phyloP scores from a whole-genome alignment of 2,888 invertebrate genomes.

The Monochamus alternatus region DNA sequence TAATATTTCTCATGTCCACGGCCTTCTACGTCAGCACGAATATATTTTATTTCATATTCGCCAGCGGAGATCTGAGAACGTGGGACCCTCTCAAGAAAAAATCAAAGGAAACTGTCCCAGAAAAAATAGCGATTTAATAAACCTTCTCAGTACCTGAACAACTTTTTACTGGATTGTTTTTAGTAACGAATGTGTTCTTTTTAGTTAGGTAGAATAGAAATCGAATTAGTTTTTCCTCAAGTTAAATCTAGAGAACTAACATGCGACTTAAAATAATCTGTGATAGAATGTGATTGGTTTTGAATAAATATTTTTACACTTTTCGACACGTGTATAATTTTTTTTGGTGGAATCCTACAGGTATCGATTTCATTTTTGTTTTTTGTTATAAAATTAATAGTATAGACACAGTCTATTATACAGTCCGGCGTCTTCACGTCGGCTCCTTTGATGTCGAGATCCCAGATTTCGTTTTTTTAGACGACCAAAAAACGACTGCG shows the following conservation, averaged over 20 bases:
- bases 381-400: too few relatives aligned
- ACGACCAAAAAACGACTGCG: too few relatives aligned
- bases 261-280: neutral
- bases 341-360: too few relatives aligned
- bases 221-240: neutral
- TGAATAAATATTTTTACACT: conserved; percentile 1
- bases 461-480: too few relatives aligned
- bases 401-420: too few relatives aligned
- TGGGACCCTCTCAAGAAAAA: conserved; percentile 68
- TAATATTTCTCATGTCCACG: conserved; percentile 82
- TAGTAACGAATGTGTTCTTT: too few relatives aligned
- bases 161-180: too few relatives aligned
- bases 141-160: conserved; percentile 2
- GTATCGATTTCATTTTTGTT: too few relatives aligned
- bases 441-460: too few relatives aligned
- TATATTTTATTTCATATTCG: conserved; percentile 80
- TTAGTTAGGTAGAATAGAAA: neutral
- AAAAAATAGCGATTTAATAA: neutral
- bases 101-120: neutral
- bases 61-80: conserved; percentile 74
- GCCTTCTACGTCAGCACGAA: conserved; percentile 80
- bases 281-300: neutral
- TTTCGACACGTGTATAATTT: neutral
- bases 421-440: too few relatives aligned
- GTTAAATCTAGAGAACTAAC: neutral